Evolutionary conservation across 2,888 invertebrate genomes (phyloP).

Genomic region (Calameuta pallipes): DNA sequence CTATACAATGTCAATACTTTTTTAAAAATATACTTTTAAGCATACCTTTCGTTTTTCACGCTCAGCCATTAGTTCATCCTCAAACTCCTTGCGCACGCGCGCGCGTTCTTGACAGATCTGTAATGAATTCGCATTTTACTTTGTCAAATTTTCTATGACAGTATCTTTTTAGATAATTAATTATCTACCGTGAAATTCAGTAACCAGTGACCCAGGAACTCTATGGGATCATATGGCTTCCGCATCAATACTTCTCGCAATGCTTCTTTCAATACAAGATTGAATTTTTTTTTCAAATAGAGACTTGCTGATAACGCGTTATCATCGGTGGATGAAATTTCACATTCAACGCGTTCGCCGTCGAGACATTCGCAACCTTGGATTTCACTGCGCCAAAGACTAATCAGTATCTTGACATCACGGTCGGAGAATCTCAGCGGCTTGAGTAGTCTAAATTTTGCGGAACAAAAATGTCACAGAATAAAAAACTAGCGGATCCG

Average conservation of each 20-base stretch:
- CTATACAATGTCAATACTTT: not conserved
- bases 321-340: conserved; percentile 23
- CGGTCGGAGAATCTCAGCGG: conserved; percentile 10
- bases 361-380: not conserved
- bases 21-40: conserved; percentile 15
- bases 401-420: conserved; percentile 5
- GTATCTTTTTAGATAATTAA: not conserved
- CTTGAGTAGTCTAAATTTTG: conserved; percentile 10
- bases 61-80: conserved; percentile 24
- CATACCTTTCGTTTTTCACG: conserved; percentile 14
- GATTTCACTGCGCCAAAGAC: not conserved
- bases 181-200: conserved; percentile 45
- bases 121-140: not conserved
- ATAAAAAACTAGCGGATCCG: too few relatives aligned
- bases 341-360: not conserved
- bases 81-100: conserved; percentile 11
- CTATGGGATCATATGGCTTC: conserved; percentile 52
- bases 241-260: conserved; percentile 45
- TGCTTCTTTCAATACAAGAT: conserved; percentile 38
- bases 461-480: too few relatives aligned
- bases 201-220: conserved; percentile 57
- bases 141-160: not conserved
- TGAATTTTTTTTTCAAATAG: conserved; percentile 34
- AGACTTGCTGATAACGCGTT: conserved; percentile 9
- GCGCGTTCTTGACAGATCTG: conserved; percentile 15